phyloP scores from a whole-genome alignment of 2,888 invertebrate species.

The Hermaeophaga mercurialis region DNA sequence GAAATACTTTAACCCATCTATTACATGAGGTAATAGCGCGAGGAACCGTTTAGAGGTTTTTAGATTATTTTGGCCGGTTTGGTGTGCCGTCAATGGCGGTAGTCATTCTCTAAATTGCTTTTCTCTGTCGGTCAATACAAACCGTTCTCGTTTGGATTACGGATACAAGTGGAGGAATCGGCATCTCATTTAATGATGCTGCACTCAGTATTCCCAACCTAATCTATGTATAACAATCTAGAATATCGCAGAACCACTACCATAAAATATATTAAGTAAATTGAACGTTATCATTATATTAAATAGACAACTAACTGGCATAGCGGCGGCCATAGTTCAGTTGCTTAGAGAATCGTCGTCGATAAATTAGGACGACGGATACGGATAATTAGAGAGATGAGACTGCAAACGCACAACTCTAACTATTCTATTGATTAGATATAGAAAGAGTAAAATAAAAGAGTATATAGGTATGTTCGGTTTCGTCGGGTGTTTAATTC shows the following conservation, averaged over 20 bases:
- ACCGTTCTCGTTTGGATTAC: conserved; percentile 2
- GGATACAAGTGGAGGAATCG: conserved; percentile 1
- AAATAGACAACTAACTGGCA: conserved; percentile 5
- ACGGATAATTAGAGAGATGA: too few species aligned
- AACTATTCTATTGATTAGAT: too few species aligned
- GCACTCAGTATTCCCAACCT: conserved; percentile 16
- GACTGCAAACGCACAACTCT: too few species aligned
- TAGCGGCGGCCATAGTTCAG: not conserved
- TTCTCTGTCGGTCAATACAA: conserved; percentile 3
- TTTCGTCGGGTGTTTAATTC: too few species aligned
- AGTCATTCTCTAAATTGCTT: not conserved
- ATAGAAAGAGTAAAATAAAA: too few species aligned
- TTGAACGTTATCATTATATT: conserved; percentile 12
- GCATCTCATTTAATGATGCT: conserved; percentile 15
- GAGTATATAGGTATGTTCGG: too few species aligned
- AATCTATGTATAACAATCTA: conserved; percentile 16
- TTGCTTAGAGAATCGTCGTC: conserved; percentile 2
- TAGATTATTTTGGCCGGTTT: too few species aligned
- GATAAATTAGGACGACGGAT: too few species aligned
- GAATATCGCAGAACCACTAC: conserved; percentile 5
- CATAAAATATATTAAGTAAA: conserved; percentile 18
- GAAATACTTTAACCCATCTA: too few species aligned
- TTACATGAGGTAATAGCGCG: too few species aligned
- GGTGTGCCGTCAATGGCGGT: not conserved
- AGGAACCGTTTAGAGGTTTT: too few species aligned